Evolutionary conservation across 2,797 vertebrate species (phyloP).

Genomic region (Semaprochilodus insignis): DNA sequence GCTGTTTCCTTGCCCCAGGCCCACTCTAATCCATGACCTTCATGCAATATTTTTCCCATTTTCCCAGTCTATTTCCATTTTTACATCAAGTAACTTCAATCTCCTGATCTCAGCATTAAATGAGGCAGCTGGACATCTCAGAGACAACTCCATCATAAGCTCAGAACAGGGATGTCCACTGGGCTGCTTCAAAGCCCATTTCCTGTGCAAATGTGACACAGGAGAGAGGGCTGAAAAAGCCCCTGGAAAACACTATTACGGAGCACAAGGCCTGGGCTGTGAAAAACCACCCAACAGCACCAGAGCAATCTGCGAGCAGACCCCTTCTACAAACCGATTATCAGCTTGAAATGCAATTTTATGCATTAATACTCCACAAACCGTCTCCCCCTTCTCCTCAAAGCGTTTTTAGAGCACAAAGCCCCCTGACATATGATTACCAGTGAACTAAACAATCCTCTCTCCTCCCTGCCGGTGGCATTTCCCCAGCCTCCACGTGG

Average conservation of each 20-base stretch:
- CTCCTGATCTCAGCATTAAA: constrained; percentile 27
- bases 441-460: constrained; percentile 78
- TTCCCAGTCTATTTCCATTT: constrained; percentile 15
- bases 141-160: constrained; percentile 43
- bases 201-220: constrained; percentile 65
- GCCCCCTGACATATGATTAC: constrained; percentile 79
- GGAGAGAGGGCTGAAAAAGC: constrained; percentile 68
- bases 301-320: constrained; percentile 71
- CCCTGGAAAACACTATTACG: constrained; percentile 78
- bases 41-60: constrained; percentile 16
- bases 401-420: constrained; percentile 71
- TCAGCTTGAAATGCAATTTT: constrained; percentile 85
- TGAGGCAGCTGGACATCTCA: constrained; percentile 21
- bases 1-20: not conserved
- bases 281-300: constrained; percentile 64
- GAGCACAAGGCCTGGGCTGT: constrained; percentile 66
- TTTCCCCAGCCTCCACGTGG: constrained; percentile 51
- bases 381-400: constrained; percentile 61
- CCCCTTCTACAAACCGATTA: constrained; percentile 75
- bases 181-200: constrained; percentile 61
- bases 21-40: not conserved
- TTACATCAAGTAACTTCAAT: constrained; percentile 10
- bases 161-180: constrained; percentile 42
- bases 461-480: constrained; percentile 69
- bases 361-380: constrained; percentile 82